Percentiles rank a stretch among this genome's conserved stretches.
phyloP scores from a whole-genome alignment of 2,113 vertebrate genomes.

The Sceloporus tristichus region DNA sequence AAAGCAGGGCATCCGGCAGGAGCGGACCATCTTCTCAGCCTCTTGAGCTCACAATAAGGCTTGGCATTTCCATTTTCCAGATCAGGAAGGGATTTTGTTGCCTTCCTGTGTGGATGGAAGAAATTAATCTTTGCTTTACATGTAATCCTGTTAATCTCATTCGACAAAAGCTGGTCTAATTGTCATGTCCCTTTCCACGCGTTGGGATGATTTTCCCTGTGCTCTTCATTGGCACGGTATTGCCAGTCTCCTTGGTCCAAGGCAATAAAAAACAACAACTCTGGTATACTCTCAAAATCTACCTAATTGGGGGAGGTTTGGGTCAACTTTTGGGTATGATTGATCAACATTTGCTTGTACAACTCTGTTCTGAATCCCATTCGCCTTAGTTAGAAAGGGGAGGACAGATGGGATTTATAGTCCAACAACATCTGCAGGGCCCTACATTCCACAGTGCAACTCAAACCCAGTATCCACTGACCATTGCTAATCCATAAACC shows the following conservation, averaged over 20 bases:
- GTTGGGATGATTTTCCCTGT: not conserved
- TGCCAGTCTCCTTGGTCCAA: not conserved
- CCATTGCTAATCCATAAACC: too few species aligned
- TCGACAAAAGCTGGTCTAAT: slow-evolving; percentile 8
- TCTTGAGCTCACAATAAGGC: not conserved
- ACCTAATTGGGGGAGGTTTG: not conserved
- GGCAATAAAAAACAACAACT: not conserved
- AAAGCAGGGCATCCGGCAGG: not conserved
- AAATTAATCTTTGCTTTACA: slow-evolving; percentile 18
- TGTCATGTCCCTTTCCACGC: not conserved
- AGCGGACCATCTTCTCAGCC: not conserved
- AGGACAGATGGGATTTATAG: not conserved
- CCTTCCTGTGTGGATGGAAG: slow-evolving; percentile 2
- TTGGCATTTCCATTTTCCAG: slow-evolving; percentile 24
- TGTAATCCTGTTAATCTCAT: slow-evolving; percentile 8
- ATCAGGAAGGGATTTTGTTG: not conserved
- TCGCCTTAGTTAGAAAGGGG: too few species aligned
- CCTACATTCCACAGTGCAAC: too few species aligned
- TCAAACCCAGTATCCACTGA: too few species aligned
- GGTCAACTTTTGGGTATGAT: too few species aligned
- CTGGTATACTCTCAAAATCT: too few species aligned
- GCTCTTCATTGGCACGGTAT: not conserved
- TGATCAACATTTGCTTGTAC: not conserved
- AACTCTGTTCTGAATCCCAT: too few species aligned
- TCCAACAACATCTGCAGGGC: too few species aligned